These are phyloP conservation scores for Lepidocyrtoides sp. DNA, from an alignment of 2,888 invertebrate species.

Conservation along the genomic window DNA sequence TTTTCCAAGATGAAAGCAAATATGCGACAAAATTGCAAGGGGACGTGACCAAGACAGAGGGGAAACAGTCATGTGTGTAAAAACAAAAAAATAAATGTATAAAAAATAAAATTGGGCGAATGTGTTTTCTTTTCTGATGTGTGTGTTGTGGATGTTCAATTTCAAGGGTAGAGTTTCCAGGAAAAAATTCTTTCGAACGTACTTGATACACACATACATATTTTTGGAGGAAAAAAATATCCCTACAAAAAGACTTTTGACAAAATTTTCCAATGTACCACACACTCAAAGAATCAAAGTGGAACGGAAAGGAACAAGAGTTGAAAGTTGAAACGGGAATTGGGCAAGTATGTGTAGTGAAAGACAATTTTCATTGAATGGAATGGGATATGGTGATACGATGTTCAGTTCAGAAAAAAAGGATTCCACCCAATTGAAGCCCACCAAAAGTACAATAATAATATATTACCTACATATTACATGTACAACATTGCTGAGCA, in stretches of 20 bases:
- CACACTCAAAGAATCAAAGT: constrained; percentile 60
- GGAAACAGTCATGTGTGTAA: neutral
- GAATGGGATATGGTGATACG: constrained; percentile 35
- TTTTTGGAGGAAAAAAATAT: neutral
- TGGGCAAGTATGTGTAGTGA: constrained; percentile 43
- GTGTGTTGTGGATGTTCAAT: constrained; percentile 3
- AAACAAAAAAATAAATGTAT: constrained; percentile 38
- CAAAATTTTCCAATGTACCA: neutral
- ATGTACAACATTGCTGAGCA: too few relatives aligned
- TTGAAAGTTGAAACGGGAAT: constrained; percentile 57
- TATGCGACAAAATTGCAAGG: constrained; percentile 57
- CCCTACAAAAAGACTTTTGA: neutral
- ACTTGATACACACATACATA: neutral
- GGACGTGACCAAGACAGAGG: constrained; percentile 58
- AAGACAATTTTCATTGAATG: constrained; percentile 66
- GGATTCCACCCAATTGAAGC: constrained; percentile 37
- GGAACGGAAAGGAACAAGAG: constrained; percentile 51
- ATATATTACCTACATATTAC: too few relatives aligned
- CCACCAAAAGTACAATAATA: constrained; percentile 3
- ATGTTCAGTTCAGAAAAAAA: constrained; percentile 55
- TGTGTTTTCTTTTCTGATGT: too few relatives aligned
- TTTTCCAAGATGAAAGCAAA: constrained; percentile 61
- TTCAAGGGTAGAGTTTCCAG: constrained; percentile 6
- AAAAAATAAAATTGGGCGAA: too few relatives aligned
- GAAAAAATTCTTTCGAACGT: neutral